phyloP scores from a whole-genome alignment of 2,797 vertebrate genomes.

The Gymnothorax reevesii region DNA sequence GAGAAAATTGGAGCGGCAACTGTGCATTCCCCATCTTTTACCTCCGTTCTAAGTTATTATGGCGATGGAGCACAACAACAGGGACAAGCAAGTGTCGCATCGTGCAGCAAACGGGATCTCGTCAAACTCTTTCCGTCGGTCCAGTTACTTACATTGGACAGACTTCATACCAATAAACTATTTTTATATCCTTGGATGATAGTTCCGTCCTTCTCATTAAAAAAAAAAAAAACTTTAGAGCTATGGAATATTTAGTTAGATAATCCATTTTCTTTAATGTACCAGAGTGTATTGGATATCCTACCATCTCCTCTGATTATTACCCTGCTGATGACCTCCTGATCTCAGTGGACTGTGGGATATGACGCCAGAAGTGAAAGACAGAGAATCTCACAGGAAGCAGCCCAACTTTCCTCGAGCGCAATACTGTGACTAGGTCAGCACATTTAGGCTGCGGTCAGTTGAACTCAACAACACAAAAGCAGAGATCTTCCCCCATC shows the following conservation, averaged over 20 bases:
- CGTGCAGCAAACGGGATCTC: neutral
- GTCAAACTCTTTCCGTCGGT: neutral
- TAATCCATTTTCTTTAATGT: neutral
- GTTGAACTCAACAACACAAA: neutral
- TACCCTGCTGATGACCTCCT: neutral
- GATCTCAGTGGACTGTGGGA: neutral
- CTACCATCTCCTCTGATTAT: neutral
- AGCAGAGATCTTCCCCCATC: neutral
- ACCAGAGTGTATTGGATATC: neutral
- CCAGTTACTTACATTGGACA: neutral
- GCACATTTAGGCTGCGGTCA: neutral
- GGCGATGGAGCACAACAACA: neutral
- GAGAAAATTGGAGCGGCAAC: neutral
- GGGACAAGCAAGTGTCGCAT: neutral
- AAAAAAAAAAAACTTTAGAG: neutral
- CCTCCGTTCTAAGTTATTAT: neutral
- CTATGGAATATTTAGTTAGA: neutral
- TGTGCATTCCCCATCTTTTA: neutral
- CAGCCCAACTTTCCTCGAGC: neutral
- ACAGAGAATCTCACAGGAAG: slow-evolving; percentile 13
- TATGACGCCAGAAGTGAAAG: neutral
- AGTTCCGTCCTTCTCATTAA: neutral
- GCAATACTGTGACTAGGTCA: neutral
- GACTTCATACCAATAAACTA: neutral
- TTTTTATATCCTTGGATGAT: neutral